Evolutionary conservation across 2,113 vertebrate species (phyloP).

Genomic region (Sylvia atricapilla): DNA sequence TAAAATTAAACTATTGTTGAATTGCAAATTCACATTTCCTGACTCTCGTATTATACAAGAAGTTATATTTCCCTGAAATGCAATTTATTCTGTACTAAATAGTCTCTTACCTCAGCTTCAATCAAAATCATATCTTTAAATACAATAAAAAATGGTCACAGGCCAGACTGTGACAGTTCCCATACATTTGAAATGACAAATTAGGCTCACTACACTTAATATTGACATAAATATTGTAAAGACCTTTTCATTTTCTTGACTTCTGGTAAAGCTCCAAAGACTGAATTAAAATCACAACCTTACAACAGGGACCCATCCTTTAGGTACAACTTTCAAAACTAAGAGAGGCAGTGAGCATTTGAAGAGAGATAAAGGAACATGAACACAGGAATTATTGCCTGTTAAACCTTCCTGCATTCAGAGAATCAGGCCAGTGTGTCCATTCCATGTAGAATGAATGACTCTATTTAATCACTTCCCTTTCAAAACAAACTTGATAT

Average conservation of each 20-base stretch:
- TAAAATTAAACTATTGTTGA: neutral
- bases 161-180: neutral
- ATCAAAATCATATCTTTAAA: neutral
- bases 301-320: neutral
- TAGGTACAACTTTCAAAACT: neutral
- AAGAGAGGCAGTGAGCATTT: neutral
- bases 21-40: neutral
- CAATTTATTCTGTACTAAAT: neutral
- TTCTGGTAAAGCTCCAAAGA: neutral
- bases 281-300: neutral
- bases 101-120: neutral
- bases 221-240: neutral
- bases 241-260: neutral
- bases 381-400: neutral
- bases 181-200: neutral
- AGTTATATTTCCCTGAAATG: neutral
- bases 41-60: neutral
- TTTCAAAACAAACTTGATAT: neutral
- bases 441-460: neutral
- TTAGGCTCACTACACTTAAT: neutral
- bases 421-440: neutral
- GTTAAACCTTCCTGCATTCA: neutral
- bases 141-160: neutral
- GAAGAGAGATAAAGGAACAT: neutral
- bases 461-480: neutral